Percentiles rank a stretch among this genome's conserved stretches.
Evolutionary conservation across 2,888 invertebrate species (phyloP).

Genomic region (Craniophora ligustri): DNA sequence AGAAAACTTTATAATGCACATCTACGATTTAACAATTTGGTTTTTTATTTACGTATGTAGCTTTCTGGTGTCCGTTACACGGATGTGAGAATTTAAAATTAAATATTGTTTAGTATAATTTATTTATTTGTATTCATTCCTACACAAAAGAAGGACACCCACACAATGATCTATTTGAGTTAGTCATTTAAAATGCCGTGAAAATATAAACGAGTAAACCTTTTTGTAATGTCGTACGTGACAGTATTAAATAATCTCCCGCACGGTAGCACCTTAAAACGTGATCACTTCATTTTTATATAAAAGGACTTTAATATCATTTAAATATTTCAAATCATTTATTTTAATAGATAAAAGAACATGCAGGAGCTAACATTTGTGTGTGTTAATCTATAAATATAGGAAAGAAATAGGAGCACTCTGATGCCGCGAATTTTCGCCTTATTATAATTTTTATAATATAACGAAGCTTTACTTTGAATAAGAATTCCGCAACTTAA

Average conservation of each 20-base stretch:
- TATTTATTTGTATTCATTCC: conserved; percentile 16
- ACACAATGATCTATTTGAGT: conserved; percentile 24
- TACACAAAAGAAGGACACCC: conserved; percentile 5
- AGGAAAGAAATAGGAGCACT: no score
- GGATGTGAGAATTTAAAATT: conserved; percentile 8
- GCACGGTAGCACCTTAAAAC: conserved; percentile 77
- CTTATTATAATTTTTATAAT: no score
- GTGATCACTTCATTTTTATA: conserved; percentile 79
- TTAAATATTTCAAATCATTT: conserved; percentile 71
- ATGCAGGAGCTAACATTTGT: no score
- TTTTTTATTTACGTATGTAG: background rate
- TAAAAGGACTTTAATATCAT: conserved; percentile 70
- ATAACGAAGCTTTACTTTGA: no score
- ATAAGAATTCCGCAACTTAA: no score
- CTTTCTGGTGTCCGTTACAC: background rate
- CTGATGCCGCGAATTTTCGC: no score
- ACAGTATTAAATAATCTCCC: conserved; percentile 64
- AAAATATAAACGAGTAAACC: conserved; percentile 61
- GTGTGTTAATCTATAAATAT: no score
- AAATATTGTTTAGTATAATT: background rate
- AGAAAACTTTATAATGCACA: conserved; percentile 11
- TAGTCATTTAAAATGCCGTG: conserved; percentile 55
- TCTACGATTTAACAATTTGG: conserved; percentile 17
- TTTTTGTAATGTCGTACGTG: conserved; percentile 75
- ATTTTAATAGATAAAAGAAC: conserved; percentile 17